Base-by-base conservation (phyloP, 2,797 vertebrate species). In the Typhlichthys eigenmanni region DNA sequence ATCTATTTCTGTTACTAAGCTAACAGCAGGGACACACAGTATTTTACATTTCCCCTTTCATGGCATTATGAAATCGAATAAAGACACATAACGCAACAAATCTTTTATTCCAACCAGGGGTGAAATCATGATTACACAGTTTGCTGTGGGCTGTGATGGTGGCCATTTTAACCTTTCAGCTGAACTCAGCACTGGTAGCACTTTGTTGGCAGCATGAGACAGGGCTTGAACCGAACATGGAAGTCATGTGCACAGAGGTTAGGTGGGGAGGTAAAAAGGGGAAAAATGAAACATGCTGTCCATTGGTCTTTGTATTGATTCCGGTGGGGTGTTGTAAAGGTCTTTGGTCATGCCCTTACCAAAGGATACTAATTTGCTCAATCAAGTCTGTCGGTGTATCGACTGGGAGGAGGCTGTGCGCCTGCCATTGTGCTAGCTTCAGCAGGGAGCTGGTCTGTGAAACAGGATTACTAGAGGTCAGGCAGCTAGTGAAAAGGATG, bases 381-480 rank as follows among this genome's bases (percentile, higher is more conserved):
- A 97, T 98, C 95, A 95, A 95, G 94, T 95, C 95, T 95, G 95
- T 96, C 93, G 91, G 95, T 94, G 91, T 95, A 96, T 97, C 92
- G 95, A 96, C 95, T 95, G 94, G 92, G 94, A 94, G 95, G 95
- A 94, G 94, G 94, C 91, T 91, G 93, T 93, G 93, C 92, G 89
- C 87, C 92, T 84, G 93, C 94, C 94, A 95, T 98, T 98, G 96
- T 98, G 95, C 90, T 91, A 85, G 84, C 83, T 94, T 88, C 95
- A 95, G 95, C 93, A 46, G 87, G 95, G 95, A 95, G 94, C 91
- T 93, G 95, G 93, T 95, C 93, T 96, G 95, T 97, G 95, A 96
- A 98, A 98, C 95, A 94, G 96, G 96, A 98, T 98, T 98, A 98
- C 95, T 92, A 95, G 95, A 94, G 96, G 96, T 97, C 96, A 97